A percentile compares a stretch with the other conserved stretches of the same genome.
phyloP scores from a whole-genome alignment of 2,113 vertebrate species.

The Lagenorhynchus albirostris region DNA sequence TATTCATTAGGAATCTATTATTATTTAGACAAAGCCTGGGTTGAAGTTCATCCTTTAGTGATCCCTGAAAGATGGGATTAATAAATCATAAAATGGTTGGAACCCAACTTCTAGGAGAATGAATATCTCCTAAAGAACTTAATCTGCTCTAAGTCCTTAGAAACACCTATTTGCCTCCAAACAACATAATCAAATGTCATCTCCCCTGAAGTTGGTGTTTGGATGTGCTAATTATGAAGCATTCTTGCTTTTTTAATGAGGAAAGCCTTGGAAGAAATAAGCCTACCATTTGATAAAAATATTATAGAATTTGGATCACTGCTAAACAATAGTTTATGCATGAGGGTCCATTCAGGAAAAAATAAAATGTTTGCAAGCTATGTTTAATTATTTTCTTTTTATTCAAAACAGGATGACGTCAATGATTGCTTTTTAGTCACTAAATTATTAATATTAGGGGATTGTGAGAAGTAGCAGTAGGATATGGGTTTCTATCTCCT shows the following conservation, averaged over 20 bases:
- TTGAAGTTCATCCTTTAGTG: constrained; percentile 18
- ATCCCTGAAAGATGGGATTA: not conserved
- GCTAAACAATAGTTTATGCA: not conserved
- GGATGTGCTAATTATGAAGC: constrained; percentile 1
- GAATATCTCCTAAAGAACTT: not conserved
- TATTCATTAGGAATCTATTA: not conserved
- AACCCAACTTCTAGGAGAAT: not conserved
- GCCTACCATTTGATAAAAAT: not conserved
- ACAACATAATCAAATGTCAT: not conserved
- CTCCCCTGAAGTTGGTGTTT: not conserved
- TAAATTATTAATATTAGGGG: not conserved
- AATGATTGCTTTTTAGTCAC: not conserved
- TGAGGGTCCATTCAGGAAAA: constrained; percentile 12
- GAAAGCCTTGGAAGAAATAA: constrained; percentile 42
- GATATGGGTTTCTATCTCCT: not conserved
- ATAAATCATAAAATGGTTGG: not conserved
- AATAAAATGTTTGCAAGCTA: not conserved
- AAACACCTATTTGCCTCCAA: not conserved
- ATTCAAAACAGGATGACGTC: constrained; percentile 8
- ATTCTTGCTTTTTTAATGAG: constrained; percentile 25
- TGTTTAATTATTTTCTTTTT: constrained; percentile 1
- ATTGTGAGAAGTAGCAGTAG: not conserved
- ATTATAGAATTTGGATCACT: not conserved
- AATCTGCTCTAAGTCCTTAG: not conserved
- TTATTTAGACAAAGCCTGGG: not conserved